Conservation (phyloP, 2,888 invertebrate species). For the Meganola albula region DNA sequence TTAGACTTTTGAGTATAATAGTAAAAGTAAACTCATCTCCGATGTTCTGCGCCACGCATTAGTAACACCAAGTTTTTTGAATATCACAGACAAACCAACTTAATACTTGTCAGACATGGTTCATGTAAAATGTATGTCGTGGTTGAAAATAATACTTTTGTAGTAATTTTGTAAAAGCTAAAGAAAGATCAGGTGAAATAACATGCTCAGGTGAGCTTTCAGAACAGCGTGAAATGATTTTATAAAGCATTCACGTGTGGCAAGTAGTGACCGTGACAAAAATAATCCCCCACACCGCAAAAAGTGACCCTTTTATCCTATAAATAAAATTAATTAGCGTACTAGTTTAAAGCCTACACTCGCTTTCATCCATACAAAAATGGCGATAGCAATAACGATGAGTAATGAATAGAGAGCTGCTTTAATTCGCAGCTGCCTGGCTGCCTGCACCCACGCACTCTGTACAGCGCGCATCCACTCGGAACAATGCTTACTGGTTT, state of each 20-base stretch:
- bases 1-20: slow-evolving; percentile 55
- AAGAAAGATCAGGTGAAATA: too few species aligned
- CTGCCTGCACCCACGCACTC: slow-evolving; percentile 60
- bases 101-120: too few species aligned
- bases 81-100: too few species aligned
- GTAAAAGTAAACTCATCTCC: slow-evolving; percentile 49
- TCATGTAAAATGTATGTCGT: too few species aligned
- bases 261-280: slow-evolving; percentile 40
- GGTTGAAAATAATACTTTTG: too few species aligned
- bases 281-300: slow-evolving; percentile 30
- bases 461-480: slow-evolving; percentile 70
- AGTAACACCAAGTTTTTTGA: too few species aligned
- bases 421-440: slow-evolving; percentile 71
- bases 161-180: too few species aligned
- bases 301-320: slow-evolving; percentile 43
- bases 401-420: slow-evolving; percentile 77
- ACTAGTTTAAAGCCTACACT: slow-evolving; percentile 56
- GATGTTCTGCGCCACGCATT: too few species aligned
- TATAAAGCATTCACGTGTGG: slow-evolving; percentile 51
- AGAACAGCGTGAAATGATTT: slow-evolving; percentile 53
- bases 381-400: slow-evolving; percentile 73
- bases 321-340: slow-evolving; percentile 42
- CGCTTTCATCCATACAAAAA: slow-evolving; percentile 70
- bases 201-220: slow-evolving; percentile 54
- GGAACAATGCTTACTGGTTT: slow-evolving; percentile 76